These are phyloP conservation scores for Meteorus cinctellus DNA, from an alignment of 2,888 invertebrate species.

Conservation along the genomic window DNA sequence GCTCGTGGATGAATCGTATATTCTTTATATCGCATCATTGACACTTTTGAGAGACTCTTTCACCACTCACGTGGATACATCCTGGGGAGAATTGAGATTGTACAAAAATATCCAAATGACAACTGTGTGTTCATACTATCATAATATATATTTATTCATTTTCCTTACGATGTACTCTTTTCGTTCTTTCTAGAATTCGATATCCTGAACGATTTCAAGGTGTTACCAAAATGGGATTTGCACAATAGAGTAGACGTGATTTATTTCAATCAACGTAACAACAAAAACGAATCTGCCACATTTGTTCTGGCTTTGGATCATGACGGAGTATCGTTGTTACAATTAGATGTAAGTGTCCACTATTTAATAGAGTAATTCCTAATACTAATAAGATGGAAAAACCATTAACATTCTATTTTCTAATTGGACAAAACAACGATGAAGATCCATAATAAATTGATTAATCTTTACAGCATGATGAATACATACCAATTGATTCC, in stretches of 20 bases:
- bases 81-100: no score
- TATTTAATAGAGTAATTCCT: no score
- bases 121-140: no score
- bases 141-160: no score
- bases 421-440: background rate
- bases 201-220: conserved; percentile 53
- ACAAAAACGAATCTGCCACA: conserved; percentile 43
- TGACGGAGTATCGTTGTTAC: conserved; percentile 49
- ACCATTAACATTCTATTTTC: no score
- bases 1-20: no score
- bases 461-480: conserved; percentile 37
- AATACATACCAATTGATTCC: conserved; percentile 32
- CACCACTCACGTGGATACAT: no score
- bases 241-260: conserved; percentile 46
- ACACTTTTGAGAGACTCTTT: no score
- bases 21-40: no score
- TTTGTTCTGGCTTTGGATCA: conserved; percentile 53
- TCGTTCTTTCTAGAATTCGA: conserved; percentile 50
- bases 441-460: background rate
- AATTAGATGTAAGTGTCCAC: conserved; percentile 50
- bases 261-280: conserved; percentile 52
- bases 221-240: conserved; percentile 40
- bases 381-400: no score
- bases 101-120: no score
- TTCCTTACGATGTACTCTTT: background rate